phyloP scores from a whole-genome alignment of 2,113 vertebrate genomes.

The Hippocampus guttulatus region DNA sequence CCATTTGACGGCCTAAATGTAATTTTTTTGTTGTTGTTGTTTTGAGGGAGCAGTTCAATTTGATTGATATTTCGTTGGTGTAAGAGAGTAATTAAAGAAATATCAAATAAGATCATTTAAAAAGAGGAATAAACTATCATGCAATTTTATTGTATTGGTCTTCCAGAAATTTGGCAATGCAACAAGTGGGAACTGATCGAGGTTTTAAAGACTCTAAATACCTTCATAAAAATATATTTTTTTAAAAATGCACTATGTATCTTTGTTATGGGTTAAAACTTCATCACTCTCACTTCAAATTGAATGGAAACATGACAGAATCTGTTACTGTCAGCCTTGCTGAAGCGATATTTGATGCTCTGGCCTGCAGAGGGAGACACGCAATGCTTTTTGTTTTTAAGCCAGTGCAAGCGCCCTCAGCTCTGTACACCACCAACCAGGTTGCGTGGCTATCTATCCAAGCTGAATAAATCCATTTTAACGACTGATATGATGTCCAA shows the following conservation, averaged over 20 bases:
- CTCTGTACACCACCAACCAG: background rate
- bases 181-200: background rate
- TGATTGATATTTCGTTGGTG: no score
- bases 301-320: background rate
- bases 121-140: background rate
- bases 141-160: background rate
- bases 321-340: background rate
- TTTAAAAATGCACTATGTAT: background rate
- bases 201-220: background rate
- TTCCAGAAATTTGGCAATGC: background rate
- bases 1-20: no score
- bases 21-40: no score
- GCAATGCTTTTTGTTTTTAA: background rate
- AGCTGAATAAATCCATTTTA: conserved; percentile 13
- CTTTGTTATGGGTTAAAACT: background rate
- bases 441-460: background rate
- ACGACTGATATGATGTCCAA: conserved; percentile 1
- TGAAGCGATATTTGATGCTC: background rate
- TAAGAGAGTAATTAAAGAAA: no score
- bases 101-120: no score
- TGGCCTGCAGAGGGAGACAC: conserved; percentile 63
- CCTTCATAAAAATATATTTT: background rate
- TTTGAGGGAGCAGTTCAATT: no score
- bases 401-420: background rate
- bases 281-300: background rate